Evolutionary conservation across 2,797 vertebrate genomes (phyloP), one percentile per base, ranked within the genome.

Genomic region (Manis pentadactyla): DNA sequence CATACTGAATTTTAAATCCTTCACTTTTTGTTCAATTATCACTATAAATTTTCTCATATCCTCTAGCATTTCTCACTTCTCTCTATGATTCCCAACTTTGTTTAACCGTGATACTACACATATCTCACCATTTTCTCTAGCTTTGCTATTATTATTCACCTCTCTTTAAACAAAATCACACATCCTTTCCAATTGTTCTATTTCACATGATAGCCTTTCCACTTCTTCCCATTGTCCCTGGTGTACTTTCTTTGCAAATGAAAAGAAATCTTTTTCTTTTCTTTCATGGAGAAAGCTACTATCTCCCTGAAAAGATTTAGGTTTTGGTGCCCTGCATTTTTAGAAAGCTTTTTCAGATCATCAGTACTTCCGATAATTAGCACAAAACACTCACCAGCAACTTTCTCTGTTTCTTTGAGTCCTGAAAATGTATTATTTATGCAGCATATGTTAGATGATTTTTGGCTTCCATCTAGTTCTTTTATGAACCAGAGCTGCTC

Each of bases 311-410:
- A 97, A 98, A 63, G 8, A 96, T 74, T 96, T 93, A 95, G 88
- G 1, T n/a, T 95, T 19, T 91, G 59, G 49, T 85, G 1, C 4
- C 49, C 9, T 97, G 93, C 34, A 97, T 87, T 97, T 98, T 98
- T 87, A 97, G 89, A 64, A 96, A 68, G 27, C 3, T 74, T 95
- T 97, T 94, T 78, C 11, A 23, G 95, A 59, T 29, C 87, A 31
- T 95, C 34, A 95, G 6, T 51, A 97, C 90, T 96, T 97, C 55
- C 96, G 68, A 97, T 97, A 98, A 97, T 98, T 98, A 98, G 64
- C 94, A 95, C 71, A 82, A 96, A 97, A 96, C n/a, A 87, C 71
- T 96, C 96, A 97, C 69, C 7, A 92, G 81, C 39, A 94, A 12
- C 25, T 94, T 98, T 97, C 19, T 93, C 0, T 94, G 49, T 12